A percentile compares a stretch with the other conserved stretches of the same genome.
These are phyloP conservation scores for Coleophora flavipennella DNA, from an alignment of 2,888 invertebrate genomes.

Conservation along the genomic window DNA sequence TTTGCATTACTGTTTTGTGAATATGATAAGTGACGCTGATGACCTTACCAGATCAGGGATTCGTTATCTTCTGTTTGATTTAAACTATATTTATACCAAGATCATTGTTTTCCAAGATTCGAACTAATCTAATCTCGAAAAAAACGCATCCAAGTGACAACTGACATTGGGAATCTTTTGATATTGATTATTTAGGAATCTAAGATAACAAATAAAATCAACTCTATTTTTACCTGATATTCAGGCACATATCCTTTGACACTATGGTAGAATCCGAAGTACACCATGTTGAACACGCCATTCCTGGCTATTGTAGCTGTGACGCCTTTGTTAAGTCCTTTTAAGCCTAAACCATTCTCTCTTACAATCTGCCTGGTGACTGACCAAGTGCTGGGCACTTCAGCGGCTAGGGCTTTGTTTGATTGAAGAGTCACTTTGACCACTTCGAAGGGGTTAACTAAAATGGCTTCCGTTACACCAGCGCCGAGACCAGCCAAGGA, in stretches of 20 bases:
- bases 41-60: no score
- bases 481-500: slow-evolving; percentile 90
- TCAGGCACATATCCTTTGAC: slow-evolving; percentile 83
- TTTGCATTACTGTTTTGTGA: no score
- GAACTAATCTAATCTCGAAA: not conserved
- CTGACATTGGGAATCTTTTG: no score
- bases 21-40: no score
- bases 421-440: slow-evolving; percentile 93
- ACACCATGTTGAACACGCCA: slow-evolving; percentile 93
- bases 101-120: not conserved
- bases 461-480: slow-evolving; percentile 91
- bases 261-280: slow-evolving; percentile 96
- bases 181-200: no score
- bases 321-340: slow-evolving; percentile 89
- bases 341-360: slow-evolving; percentile 82
- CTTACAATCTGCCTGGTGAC: slow-evolving; percentile 86
- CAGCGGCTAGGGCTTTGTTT: slow-evolving; percentile 75
- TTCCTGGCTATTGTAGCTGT: slow-evolving; percentile 92
- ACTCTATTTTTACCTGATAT: slow-evolving; percentile 65
- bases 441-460: slow-evolving; percentile 96
- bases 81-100: no score
- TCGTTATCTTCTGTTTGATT: no score
- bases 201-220: no score
- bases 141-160: no score
- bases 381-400: slow-evolving; percentile 82